Evolutionary conservation across 2,888 invertebrate genomes (phyloP).

Genomic region (Eupithecia inturbata): DNA sequence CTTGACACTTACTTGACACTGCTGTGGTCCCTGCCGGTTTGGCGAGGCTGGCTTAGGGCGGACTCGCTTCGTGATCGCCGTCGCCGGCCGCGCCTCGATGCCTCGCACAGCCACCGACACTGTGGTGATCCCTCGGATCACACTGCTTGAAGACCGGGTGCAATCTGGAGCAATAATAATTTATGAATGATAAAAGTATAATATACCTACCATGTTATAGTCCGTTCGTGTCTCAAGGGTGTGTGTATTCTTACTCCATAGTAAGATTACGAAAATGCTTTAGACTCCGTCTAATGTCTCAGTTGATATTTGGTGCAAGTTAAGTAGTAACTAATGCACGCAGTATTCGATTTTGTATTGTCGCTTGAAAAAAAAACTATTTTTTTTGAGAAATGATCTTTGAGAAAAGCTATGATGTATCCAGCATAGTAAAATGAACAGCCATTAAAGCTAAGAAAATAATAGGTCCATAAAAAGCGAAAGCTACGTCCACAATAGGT

Average conservation of each 20-base stretch:
- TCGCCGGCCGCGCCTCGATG: conserved; percentile 65
- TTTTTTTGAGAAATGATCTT: too few relatives aligned
- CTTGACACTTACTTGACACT: conserved; percentile 90
- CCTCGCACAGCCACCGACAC: conserved; percentile 78
- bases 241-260: neutral
- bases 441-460: neutral
- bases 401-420: neutral
- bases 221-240: neutral
- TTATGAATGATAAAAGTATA: neutral
- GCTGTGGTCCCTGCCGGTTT: conserved; percentile 95
- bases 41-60: conserved; percentile 95
- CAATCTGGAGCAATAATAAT: conserved; percentile 62
- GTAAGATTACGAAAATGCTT: neutral
- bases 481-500: neutral
- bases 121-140: conserved; percentile 68
- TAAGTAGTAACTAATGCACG: neutral
- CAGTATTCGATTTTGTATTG: too few relatives aligned
- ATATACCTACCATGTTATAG: neutral
- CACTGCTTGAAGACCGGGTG: conserved; percentile 63
- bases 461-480: neutral
- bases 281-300: too few relatives aligned
- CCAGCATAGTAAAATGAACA: neutral
- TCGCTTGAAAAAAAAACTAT: too few relatives aligned
- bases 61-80: conserved; percentile 69
- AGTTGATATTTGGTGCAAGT: neutral